Evolutionary conservation across 2,888 invertebrate genomes (phyloP), one percentile per base, ranked within the genome.

Genomic region (Leptopterna dolabrata): DNA sequence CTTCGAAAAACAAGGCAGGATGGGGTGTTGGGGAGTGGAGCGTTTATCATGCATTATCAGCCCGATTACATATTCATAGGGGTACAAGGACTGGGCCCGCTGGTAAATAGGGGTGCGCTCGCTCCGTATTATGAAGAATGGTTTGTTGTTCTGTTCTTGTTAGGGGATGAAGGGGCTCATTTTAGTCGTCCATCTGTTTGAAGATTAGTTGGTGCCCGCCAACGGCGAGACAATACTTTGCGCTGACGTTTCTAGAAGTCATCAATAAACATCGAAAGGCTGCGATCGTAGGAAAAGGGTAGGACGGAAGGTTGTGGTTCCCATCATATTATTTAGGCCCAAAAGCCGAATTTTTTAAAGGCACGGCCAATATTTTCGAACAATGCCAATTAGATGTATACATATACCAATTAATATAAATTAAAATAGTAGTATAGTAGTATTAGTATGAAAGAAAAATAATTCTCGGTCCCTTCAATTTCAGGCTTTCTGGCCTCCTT

Each of bases 61-160:
- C n/a, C 85, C 85, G 85, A 85, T 85, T 85, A 85, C 85, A 85
- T 85, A 85, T 85, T 85, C 85, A 85, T 85, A 45, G 85, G 85
- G 85, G 85, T 73, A 16, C 30, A 70, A 70, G 27, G 70, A 24
- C 19, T 16, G 41, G 55, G 63, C 63, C 9, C 16, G 81, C 14
- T 81, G 9, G 9, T 78, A 78, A 78, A 78, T 78, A 45, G 78
- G 78, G 78, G 78, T 45, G 78, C 78, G 16, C 4, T 45, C 45
- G 41, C 13, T 7, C 45, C 27, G 27, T 27, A 43, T 14, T 45
- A 78, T 78, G 41, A 78, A 78, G 43, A 78, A 78, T 78, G 78
- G 78, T 78, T 78, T 78, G 78, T 78, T 78, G 78, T 41, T 41
- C 41, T 41, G 78, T 78, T 78, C 78, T 19, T 41, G 78, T 45